phyloP scores from a whole-genome alignment of 2,113 vertebrate species.

The Myxocyprinus asiaticus region DNA sequence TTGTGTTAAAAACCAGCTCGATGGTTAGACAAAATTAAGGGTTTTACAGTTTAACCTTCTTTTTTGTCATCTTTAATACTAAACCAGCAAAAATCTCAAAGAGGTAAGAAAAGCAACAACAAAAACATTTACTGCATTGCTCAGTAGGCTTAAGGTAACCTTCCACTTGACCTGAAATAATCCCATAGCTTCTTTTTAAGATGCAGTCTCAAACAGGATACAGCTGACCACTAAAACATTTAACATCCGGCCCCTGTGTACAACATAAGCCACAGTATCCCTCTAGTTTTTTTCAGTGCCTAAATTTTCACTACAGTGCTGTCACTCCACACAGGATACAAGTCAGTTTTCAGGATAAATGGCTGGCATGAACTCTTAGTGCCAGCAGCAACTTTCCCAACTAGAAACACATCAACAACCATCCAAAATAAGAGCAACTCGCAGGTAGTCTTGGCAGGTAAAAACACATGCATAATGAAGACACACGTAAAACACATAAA shows the following conservation, averaged over 20 bases:
- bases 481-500: background rate
- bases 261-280: background rate
- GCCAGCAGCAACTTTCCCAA: conserved; percentile 17
- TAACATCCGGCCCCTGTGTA: conserved; percentile 5
- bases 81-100: too few relatives aligned
- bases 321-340: conserved; percentile 44
- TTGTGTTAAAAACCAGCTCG: too few relatives aligned
- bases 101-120: too few relatives aligned
- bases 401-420: background rate
- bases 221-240: conserved; percentile 26
- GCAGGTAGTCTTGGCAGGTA: background rate
- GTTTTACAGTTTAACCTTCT: too few relatives aligned
- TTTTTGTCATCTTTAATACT: too few relatives aligned
- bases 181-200: background rate
- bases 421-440: conserved; percentile 1
- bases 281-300: conserved; percentile 30
- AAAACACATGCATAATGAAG: background rate
- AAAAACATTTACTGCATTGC: too few relatives aligned
- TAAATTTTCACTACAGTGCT: conserved; percentile 16
- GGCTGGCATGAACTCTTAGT: conserved; percentile 1
- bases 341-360: conserved; percentile 35
- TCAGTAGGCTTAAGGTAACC: too few relatives aligned
- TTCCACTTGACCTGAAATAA: conserved; percentile 6
- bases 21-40: too few relatives aligned
- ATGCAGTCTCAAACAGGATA: conserved; percentile 34